Base-by-base conservation (phyloP, 2,113 vertebrate species). In the Pelvicachromis taeniatus region DNA sequence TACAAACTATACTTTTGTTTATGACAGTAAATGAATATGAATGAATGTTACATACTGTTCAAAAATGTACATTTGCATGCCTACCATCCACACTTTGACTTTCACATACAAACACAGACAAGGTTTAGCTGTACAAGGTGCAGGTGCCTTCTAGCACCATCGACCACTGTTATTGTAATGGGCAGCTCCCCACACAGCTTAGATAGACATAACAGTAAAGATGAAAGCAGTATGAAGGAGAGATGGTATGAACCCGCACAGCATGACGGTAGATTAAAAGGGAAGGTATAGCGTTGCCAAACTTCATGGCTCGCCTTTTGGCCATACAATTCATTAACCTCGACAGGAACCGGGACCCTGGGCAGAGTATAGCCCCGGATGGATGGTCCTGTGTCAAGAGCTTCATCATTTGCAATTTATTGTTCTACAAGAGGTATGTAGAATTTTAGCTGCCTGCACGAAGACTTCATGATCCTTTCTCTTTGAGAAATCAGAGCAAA, bases 131-230 rank as follows among this genome's bases (percentile, higher is more conserved):
- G 33, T 53, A 58, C 4, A 45, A 38, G 14, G 4, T 88, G 85
- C 88, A 92, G 87, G 79, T 92, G 90, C 73, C 65, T 89, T 35
- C 40, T 75, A 70, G 13, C 84, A 87, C 31, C 23, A 78, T 29
- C 48, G 81, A 82, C 38, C 61, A 38, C 23, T 86, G 82, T 83
- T 88, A 81, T 92, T 87, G 70, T 63, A 81, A 78, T 31, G n/a
- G 84, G 45, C 87, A 89, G 80, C 89, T 87, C 92, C 88, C 89
- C 83, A 16, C 88, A 84, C 85, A 88, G 85, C 84, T 85, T 61
- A 87, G 91, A 93, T 91, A 77, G 94, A 88, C 93, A 94, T 89
- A 93, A 95, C 91, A 91, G 82, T 59, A 82, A 68, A 93, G 91
- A 94, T 94, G 84, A 95, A 95, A 96, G 93, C 53, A 42, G 54